Base-by-base conservation (phyloP, 2,797 vertebrate species). In the Diglossa cyanea region DNA sequence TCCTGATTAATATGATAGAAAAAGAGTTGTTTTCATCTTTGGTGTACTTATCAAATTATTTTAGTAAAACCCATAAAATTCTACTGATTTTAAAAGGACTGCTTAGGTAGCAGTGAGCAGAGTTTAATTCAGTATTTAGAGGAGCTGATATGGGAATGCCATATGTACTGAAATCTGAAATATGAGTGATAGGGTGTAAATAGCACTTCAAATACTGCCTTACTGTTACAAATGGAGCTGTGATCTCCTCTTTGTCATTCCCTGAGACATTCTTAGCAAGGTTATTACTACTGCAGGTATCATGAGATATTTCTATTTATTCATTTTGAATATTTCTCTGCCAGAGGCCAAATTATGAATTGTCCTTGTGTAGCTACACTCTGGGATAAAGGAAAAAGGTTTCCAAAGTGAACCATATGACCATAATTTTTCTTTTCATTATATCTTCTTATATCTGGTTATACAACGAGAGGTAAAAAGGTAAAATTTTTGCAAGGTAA, bases 381-480 rank as follows among this genome's bases (percentile, higher is more conserved):
- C 14, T 80, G 25, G 50, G 21, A 61, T 63, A 73, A 86, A 85
- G 17, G 37, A 67, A 60, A 93, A 79, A 61, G 10, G 0, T 31
- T 84, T 92, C 67, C 33, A 78, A 86, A 86, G n/a, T 48, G 10
- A 95, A 95, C 92, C 58, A 94, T n/a, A 83, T 88, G 31, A 31
- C 31, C 3, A 20, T 73, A 75, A 35, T 88, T 88, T 73, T 82
- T 72, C 12, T 89, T 85, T 88, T 88, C 3, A 48, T 83, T 42
- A 9, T 67, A 63, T 74, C 13, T 71, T 79, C 65, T 94, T 86
- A 65, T 55, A 44, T 53, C 19, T 88, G 4, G 4, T 88, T 95
- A 84, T 62, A 45, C 2, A 86, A 11, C 14, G 7, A 40, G 39
- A 40, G 39, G 39, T 14, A 39, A 14, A 39, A 39, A 39, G 39